A percentile compares a stretch with the other conserved stretches of the same genome.
phyloP scores from a whole-genome alignment of 2,113 vertebrate species.

The Apeltes quadracus region DNA sequence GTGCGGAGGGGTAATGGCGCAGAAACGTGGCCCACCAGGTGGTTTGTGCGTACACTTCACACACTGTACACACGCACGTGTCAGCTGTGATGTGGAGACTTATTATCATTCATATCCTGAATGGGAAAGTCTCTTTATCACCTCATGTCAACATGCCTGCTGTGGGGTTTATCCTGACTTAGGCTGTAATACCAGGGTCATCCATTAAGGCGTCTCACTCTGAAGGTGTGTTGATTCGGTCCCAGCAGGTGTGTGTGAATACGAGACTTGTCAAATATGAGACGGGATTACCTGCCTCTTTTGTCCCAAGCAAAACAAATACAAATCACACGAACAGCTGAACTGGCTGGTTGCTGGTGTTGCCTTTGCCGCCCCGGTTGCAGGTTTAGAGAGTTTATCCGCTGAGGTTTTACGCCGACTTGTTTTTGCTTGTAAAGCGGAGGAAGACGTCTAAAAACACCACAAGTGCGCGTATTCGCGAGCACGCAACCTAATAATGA shows the following conservation, averaged over 20 bases:
- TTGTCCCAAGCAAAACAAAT: constrained; percentile 75
- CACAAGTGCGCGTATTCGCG: constrained; percentile 2
- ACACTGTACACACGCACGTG: background rate
- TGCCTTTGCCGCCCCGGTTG: constrained; percentile 14
- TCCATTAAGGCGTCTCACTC: constrained; percentile 74
- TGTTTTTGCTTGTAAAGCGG: constrained; percentile 68
- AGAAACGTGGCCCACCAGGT: background rate
- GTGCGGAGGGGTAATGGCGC: background rate
- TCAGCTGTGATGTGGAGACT: constrained; percentile 41
- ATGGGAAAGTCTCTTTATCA: constrained; percentile 40
- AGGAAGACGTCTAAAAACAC: constrained; percentile 56
- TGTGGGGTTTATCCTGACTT: constrained; percentile 57
- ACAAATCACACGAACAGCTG: constrained; percentile 72
- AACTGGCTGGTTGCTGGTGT: constrained; percentile 51
- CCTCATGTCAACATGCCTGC: constrained; percentile 53
- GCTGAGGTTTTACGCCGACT: constrained; percentile 61
- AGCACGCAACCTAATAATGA: constrained; percentile 35
- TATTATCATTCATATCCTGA: constrained; percentile 48
- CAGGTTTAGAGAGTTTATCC: constrained; percentile 38
- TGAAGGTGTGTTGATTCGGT: constrained; percentile 72
- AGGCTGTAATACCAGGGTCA: constrained; percentile 65
- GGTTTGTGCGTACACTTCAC: constrained; percentile 15
- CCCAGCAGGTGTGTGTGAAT: constrained; percentile 76
- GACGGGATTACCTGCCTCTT: constrained; percentile 63
- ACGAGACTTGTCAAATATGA: constrained; percentile 76